Evolutionary conservation across 2,888 invertebrate species (phyloP), one percentile per base, ranked within the genome.

Genomic region (Aleiodes leptofemur): DNA sequence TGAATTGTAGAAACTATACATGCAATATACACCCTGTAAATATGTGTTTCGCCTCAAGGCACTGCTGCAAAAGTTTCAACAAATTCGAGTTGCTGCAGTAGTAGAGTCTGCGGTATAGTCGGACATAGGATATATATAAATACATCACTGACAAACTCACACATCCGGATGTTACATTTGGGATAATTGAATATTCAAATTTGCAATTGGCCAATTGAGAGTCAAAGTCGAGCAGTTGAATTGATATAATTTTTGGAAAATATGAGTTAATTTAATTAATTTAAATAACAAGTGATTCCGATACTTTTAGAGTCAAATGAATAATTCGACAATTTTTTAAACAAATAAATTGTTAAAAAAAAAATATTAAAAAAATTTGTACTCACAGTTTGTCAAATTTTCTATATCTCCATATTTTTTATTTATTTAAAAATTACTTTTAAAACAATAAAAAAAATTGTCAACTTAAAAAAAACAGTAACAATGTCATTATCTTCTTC

Each of bases 31-130:
- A 23, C n/a, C 16, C 64, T 64, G 43, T 43, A 23, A 23, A 51
- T 51, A 51, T 14, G 29, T 50, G 68, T 53, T 53, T 51, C n/a
- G 29, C 51, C 51, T 53, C 34, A 50, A 3, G 68, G 51, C 14
- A 31, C n/a, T 23, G n/a, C n/a, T n/a, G 43, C 13, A 64, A 43
- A 64, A 64, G 64, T 64, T 64, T 64, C n/a, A 64, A 64, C 64
- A 53, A 29, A 68, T 68, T 68, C 50, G 51, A 68, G 51, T 31
- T 31, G 51, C 50, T 31, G 31, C 68, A 68, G 68, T 68, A 31
- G 51, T n/a, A 51, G 14, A 51, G 68, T 31, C 51, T 48, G 31
- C 50, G 51, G 68, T 68, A 23, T 51, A 50, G 51, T 68, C 68
- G 50, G 51, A 68, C 68, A 3, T 23, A 9, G 11, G 51, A 3